Conservation (phyloP, 1,140 invertebrate genomes). For the Monomorium pharaonis region DNA sequence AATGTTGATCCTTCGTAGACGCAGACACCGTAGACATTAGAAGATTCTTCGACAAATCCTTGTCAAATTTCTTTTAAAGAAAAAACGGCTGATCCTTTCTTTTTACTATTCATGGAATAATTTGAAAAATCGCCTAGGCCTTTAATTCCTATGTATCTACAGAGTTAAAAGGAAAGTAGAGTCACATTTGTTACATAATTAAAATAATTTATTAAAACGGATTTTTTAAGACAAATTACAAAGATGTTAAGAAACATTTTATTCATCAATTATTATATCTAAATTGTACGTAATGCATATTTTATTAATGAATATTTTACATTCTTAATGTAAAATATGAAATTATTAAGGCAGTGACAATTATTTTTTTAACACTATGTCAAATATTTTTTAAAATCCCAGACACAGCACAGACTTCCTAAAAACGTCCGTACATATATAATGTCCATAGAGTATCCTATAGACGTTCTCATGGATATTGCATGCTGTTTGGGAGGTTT, state of each 20-base stretch:
- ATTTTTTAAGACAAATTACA: slow-evolving; percentile 61
- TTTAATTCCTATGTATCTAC: no score
- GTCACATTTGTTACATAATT: slow-evolving; percentile 51
- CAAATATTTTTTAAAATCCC: slow-evolving; percentile 28
- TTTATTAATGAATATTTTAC: slow-evolving; percentile 68
- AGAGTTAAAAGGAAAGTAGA: not conserved
- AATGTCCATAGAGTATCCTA: no score
- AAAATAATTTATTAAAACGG: slow-evolving; percentile 67
- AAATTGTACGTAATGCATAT: slow-evolving; percentile 28
- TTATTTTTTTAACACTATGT: slow-evolving; percentile 33
- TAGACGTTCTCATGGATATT: no score
- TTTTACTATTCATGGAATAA: no score
- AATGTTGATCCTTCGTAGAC: not conserved
- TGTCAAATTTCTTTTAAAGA: no score
- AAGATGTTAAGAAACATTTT: slow-evolving; percentile 33
- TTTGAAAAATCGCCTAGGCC: no score
- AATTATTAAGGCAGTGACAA: slow-evolving; percentile 10
- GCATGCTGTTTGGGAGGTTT: no score
- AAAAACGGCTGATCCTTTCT: no score
- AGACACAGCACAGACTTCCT: no score
- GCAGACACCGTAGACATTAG: no score
- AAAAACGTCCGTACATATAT: no score
- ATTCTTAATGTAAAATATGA: slow-evolving; percentile 45
- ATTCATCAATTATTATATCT: slow-evolving; percentile 40
- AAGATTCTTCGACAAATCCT: no score